Evolutionary conservation across 1,140 invertebrate species (phyloP).

Genomic region (Micrasema minimum): DNA sequence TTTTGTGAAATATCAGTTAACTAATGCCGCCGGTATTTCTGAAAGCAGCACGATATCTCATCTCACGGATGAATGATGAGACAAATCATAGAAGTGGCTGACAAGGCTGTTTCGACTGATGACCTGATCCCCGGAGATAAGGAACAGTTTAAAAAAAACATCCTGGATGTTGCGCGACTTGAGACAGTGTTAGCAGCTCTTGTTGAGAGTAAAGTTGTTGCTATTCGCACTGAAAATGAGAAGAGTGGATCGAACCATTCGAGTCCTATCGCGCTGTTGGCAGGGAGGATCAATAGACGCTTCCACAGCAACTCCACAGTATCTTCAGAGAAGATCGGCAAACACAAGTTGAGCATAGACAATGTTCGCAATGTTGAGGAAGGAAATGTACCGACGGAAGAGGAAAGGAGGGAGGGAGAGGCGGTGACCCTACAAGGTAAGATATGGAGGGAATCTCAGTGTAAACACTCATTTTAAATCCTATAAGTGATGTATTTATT

Average conservation of each 20-base stretch:
- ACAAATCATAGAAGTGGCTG: slow-evolving; percentile 61
- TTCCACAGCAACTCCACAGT: slow-evolving; percentile 49
- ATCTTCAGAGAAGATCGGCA: slow-evolving; percentile 44
- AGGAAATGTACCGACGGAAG: not conserved
- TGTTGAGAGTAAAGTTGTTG: slow-evolving; percentile 63
- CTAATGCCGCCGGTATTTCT: slow-evolving; percentile 20
- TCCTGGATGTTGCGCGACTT: slow-evolving; percentile 60
- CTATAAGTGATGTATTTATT: no score
- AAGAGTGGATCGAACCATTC: slow-evolving; percentile 46
- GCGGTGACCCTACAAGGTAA: slow-evolving; percentile 38
- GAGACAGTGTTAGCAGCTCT: slow-evolving; percentile 66
- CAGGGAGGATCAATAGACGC: slow-evolving; percentile 45
- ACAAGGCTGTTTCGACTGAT: slow-evolving; percentile 68
- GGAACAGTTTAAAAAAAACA: slow-evolving; percentile 52
- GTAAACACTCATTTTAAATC: no score
- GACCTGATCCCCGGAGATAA: slow-evolving; percentile 56
- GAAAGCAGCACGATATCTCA: slow-evolving; percentile 1
- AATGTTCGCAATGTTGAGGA: slow-evolving; percentile 44
- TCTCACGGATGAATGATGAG: slow-evolving; percentile 47
- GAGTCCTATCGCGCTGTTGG: slow-evolving; percentile 46
- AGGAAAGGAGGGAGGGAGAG: slow-evolving; percentile 17
- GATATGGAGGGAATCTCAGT: not conserved
- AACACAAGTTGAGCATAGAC: slow-evolving; percentile 48
- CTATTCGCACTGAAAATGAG: slow-evolving; percentile 48
- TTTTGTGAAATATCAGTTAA: no score